Base-by-base conservation (phyloP, 2,113 vertebrate species). In the Nansenia antarctica region DNA sequence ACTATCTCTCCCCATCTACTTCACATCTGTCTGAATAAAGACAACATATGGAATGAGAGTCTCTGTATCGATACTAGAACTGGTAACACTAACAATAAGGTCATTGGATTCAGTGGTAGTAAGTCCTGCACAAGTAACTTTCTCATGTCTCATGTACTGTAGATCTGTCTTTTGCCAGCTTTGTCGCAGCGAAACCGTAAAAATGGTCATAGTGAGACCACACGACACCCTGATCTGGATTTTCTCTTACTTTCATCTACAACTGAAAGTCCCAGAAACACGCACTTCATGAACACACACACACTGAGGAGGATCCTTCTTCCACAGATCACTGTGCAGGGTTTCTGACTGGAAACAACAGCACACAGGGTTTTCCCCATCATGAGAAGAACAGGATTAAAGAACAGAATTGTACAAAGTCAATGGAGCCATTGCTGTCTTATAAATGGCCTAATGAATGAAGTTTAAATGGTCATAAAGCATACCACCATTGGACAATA, bases 391-490 rank as follows among this genome's bases (percentile, higher is more conserved):
- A n/a, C n/a, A n/a, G n/a, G n/a, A n/a, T n/a, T n/a, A n/a, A n/a
- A n/a, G n/a, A 69, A 55, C 20, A 32, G 32, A 59, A 20, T 70
- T 9, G 57, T 65, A 84, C 45, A 1, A n/a, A n/a, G 12, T 58
- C 29, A 32, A 27, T 32, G 29, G 29, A 31, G 15, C 5, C 5
- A 30, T 58, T 58, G 54, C 12, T 27, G 6, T 14, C 26, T 9
- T 12, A 30, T 31, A 30, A n/a, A 31, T 58, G 54, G 54, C 6
- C 29, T 35, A 34, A 35, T 65, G 74, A 75, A 74, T 78, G 61
- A 32, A n/a, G 57, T 85, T 82, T 72, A 69, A 81, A 83, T 69
- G 70, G 35, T 73, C 67, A 34, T 79, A 77, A 81, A 76, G 27
- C 31, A 59, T 53, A 49, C 18, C 37, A 70, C 55, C 32, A 0